These are phyloP conservation scores for Drosophila antonietae DNA, from an alignment of 2,888 invertebrate species.

Conservation along the genomic window DNA sequence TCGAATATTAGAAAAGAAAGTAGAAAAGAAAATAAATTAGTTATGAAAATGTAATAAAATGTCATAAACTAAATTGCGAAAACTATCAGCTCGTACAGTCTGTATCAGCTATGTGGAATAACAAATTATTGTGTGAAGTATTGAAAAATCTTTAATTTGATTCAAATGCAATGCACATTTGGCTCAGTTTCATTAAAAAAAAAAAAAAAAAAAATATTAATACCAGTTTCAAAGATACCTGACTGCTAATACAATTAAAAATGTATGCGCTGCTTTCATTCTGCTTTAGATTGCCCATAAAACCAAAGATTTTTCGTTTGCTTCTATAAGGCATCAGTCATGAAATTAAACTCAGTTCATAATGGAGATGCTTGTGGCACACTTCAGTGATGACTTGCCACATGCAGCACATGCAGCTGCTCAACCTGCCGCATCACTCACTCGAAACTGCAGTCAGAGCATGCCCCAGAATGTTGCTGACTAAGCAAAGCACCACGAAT, in stretches of 20 bases:
- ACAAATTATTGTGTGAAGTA: too few relatives aligned
- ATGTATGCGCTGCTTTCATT: not conserved
- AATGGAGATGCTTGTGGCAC: conserved; percentile 25
- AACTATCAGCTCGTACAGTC: too few relatives aligned
- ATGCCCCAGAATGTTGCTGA: conserved; percentile 40
- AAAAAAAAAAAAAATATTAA: too few relatives aligned
- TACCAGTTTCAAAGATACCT: not conserved
- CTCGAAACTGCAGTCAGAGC: conserved; percentile 28
- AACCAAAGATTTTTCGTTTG: not conserved
- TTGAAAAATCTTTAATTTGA: too few relatives aligned
- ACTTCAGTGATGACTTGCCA: conserved; percentile 38
- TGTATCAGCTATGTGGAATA: too few relatives aligned
- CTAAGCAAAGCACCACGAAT: conserved; percentile 23
- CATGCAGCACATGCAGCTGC: conserved; percentile 25
- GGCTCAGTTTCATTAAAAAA: too few relatives aligned
- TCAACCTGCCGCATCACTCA: conserved; percentile 49
- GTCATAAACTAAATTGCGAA: too few relatives aligned
- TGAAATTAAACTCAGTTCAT: conserved; percentile 27
- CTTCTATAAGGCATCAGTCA: not conserved
- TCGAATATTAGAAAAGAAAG: too few relatives aligned
- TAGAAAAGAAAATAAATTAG: too few relatives aligned
- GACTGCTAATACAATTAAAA: not conserved
- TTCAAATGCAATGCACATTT: too few relatives aligned
- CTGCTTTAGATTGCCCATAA: not conserved
- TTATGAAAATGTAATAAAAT: too few relatives aligned